Base-by-base conservation (phyloP, 2,113 vertebrate species). In the Cololabis saira region DNA sequence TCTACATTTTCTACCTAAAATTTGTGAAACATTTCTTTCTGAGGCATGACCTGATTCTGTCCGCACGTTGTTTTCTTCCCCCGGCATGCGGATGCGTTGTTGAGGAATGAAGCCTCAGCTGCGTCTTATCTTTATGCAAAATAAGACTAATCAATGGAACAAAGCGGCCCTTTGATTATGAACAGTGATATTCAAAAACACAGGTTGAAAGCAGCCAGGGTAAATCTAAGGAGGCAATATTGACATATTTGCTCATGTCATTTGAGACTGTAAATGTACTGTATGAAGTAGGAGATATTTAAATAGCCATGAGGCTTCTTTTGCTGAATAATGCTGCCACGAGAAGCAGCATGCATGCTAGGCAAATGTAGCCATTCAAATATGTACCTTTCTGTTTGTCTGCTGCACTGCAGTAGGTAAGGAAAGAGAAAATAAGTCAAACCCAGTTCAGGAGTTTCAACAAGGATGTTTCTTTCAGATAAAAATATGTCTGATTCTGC, bases 261-360 rank as follows among this genome's bases (percentile, higher is more conserved):
- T 70, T 67, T 80, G n/a, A 78, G 78, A 82, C 33, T 76, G 37
- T 37, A 50, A 75, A 59, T 47, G 1, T 30, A 56, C 24, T 50
- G 30, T 65, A 42, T 53, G 41, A 55, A 69, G 41, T 10, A 33
- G 49, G 12, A 67, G 12, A 78, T 69, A 63, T 80, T 60, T 50
- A 51, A 71, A 74, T 14, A 43, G 17, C 24, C 22, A 2, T 42
- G 1, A 33, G 50, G 47, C 71, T 21, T 43, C 33, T 30, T 68
- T 68, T 83, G 71, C 65, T 71, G 71, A 71, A 67, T 74, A 56
- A 62, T 61, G 60, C 42, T 63, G 55, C 17, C 57, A 70, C 5
- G 22, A 60, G 13, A 24, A 65, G 54, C 37, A 47, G 51, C 42
- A 45, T 45, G 43, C 43, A 45, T 45, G 15, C n/a, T 8, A n/a